Evolutionary conservation across 2,888 invertebrate species (phyloP).

Genomic region (Agrochola lota): DNA sequence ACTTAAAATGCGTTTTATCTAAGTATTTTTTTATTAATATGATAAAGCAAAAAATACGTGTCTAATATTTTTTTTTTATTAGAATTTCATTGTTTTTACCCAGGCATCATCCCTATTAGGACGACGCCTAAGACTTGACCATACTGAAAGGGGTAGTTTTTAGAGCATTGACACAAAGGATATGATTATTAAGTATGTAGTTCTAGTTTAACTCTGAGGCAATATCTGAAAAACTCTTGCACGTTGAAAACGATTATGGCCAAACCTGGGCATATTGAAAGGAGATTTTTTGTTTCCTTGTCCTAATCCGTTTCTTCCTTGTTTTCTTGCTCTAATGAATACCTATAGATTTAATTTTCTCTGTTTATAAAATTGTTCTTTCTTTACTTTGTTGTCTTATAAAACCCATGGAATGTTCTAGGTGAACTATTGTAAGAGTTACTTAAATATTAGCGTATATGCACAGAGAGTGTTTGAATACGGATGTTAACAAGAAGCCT

Average conservation of each 20-base stretch:
- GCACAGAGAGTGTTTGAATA: slow-evolving; percentile 70
- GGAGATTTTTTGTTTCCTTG: neutral
- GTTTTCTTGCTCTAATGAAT: slow-evolving; percentile 13
- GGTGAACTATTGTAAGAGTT: slow-evolving; percentile 48
- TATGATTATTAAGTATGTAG: neutral
- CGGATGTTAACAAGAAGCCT: slow-evolving; percentile 73
- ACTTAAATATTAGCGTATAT: slow-evolving; percentile 65
- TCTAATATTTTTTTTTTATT: no score
- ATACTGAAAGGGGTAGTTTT: neutral
- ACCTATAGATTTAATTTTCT: neutral
- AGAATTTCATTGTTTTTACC: no score
- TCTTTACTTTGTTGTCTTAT: neutral
- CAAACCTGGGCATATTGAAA: neutral
- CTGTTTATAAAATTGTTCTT: slow-evolving; percentile 15
- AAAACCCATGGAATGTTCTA: slow-evolving; percentile 40
- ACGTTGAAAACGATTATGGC: neutral
- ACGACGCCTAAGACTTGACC: neutral
- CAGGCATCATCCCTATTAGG: no score
- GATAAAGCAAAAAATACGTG: no score
- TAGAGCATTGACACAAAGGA: slow-evolving; percentile 8
- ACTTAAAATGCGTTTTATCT: no score
- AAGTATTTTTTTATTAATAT: no score
- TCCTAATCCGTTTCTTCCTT: neutral
- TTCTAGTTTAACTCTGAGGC: neutral
- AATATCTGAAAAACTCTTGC: neutral